A percentile compares a stretch with the other conserved stretches of the same genome.
These are phyloP conservation scores for Synaphobranchus kaupii DNA, from an alignment of 2,797 vertebrate species.

Conservation along the genomic window DNA sequence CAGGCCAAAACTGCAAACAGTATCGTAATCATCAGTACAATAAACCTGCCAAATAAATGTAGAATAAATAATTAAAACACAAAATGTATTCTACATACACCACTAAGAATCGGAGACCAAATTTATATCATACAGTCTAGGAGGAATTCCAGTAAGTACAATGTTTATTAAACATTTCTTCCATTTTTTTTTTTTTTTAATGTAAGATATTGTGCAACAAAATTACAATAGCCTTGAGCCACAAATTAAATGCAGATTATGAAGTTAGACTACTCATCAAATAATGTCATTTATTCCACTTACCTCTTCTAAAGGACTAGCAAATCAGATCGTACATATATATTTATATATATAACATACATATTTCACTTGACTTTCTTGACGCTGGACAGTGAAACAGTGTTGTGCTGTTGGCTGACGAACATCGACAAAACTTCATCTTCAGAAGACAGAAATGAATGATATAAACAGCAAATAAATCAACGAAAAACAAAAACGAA, in stretches of 20 bases:
- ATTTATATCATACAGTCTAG: slow-evolving; percentile 79
- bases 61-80: slow-evolving; percentile 43
- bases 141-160: slow-evolving; percentile 69
- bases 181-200: slow-evolving; percentile 70
- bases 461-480: slow-evolving; percentile 77
- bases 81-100: slow-evolving; percentile 65
- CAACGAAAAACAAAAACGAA: slow-evolving; percentile 32
- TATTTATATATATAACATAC: slow-evolving; percentile 72
- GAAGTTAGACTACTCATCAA: slow-evolving; percentile 80
- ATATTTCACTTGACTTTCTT: slow-evolving; percentile 78
- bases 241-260: slow-evolving; percentile 87
- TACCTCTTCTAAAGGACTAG: slow-evolving; percentile 84
- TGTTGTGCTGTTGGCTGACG: slow-evolving; percentile 82
- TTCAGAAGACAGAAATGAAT: slow-evolving; percentile 82
- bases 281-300: slow-evolving; percentile 78
- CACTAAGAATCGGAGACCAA: slow-evolving; percentile 78
- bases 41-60: slow-evolving; percentile 27
- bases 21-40: slow-evolving; percentile 32
- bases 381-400: slow-evolving; percentile 81
- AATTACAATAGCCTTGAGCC: slow-evolving; percentile 89
- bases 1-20: slow-evolving; percentile 29
- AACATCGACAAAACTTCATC: slow-evolving; percentile 84
- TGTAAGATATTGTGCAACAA: slow-evolving; percentile 91
- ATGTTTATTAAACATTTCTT: slow-evolving; percentile 97
- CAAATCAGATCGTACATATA: slow-evolving; percentile 89